Evolutionary conservation across 2,797 vertebrate species (phyloP), one percentile per base, ranked within the genome.

Genomic region (Melanotaenia boesemani): DNA sequence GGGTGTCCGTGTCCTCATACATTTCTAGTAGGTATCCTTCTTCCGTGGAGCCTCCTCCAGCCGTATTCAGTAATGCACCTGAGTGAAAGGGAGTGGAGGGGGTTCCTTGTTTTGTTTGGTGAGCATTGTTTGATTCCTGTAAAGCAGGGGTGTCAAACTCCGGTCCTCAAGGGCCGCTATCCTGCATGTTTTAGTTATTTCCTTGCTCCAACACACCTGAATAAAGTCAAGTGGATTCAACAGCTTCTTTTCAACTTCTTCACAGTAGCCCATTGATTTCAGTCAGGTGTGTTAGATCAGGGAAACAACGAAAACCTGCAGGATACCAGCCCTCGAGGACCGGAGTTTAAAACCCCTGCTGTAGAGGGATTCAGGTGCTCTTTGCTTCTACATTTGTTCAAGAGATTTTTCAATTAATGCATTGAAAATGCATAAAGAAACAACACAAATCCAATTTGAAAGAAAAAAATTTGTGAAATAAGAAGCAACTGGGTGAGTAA

Each of bases 1-100:
- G 97, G 0, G 92, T 95, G 39, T 94, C 95, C 81, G 70, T 99
- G 0, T 91, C 96, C 41, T 95, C 97, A 1, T 97, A 96, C 4
- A 90, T 98, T 28, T 82, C 94, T n/a, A 91, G 95, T 95, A 79
- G 94, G 95, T 92, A 56, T 55, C 12, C 22, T 34, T 8, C 32
- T 34, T 34, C 32, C 32, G 32, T 34, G 32, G 32, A 34, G 7
- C 32, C 32, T 52, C 26, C 28, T 36, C 13, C 11, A 55, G 20
- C 48, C 1, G n/a, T 41, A 24, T 70, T 76, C 34, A 50, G 55
- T 44, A 28, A 56, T 39, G 3, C 1, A 28, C 22, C 26, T 44
- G 12, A 36, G 7, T 15, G 24, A 2, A 6, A 0, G 48, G 36
- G 16, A 13, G 18, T 16, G 18, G 16, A 18, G 18, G 16, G 18